Percentiles rank a stretch among this genome's conserved stretches.
phyloP scores from a whole-genome alignment of 2,797 vertebrate genomes.

The Nyctibius grandis region DNA sequence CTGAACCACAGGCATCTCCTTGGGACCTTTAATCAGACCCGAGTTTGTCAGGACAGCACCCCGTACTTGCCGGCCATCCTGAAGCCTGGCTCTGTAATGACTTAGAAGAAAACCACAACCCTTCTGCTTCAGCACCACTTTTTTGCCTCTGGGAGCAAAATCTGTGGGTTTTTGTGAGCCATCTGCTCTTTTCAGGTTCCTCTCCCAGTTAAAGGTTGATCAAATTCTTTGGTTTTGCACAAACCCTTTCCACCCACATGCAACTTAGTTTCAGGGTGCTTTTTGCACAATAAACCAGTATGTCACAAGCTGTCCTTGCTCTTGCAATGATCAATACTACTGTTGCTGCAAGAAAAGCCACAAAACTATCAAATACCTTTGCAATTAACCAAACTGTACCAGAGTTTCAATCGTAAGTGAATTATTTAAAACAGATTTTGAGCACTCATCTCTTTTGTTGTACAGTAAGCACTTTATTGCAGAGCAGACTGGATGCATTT shows the following conservation, averaged over 20 bases:
- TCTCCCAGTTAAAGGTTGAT: background rate
- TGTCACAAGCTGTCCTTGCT: background rate
- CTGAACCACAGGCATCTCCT: conserved; percentile 22
- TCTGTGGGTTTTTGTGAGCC: background rate
- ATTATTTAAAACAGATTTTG: background rate
- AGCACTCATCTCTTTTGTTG: background rate
- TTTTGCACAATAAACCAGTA: background rate
- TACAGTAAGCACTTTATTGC: conserved; percentile 60
- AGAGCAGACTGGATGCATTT: conserved; percentile 1
- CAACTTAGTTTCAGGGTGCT: background rate
- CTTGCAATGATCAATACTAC: background rate
- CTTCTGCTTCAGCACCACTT: background rate
- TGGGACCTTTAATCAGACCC: background rate
- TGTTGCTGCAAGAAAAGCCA: background rate
- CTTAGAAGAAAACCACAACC: background rate
- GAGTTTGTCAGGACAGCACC: background rate
- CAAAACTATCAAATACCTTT: background rate
- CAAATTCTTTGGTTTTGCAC: background rate
- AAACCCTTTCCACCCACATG: background rate
- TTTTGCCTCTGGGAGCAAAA: background rate
- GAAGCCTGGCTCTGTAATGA: background rate
- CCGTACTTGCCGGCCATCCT: background rate
- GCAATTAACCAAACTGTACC: background rate
- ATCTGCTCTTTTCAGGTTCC: background rate
- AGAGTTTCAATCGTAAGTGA: background rate